Conservation (phyloP, 2,888 invertebrate genomes). For the Eulithis testata region DNA sequence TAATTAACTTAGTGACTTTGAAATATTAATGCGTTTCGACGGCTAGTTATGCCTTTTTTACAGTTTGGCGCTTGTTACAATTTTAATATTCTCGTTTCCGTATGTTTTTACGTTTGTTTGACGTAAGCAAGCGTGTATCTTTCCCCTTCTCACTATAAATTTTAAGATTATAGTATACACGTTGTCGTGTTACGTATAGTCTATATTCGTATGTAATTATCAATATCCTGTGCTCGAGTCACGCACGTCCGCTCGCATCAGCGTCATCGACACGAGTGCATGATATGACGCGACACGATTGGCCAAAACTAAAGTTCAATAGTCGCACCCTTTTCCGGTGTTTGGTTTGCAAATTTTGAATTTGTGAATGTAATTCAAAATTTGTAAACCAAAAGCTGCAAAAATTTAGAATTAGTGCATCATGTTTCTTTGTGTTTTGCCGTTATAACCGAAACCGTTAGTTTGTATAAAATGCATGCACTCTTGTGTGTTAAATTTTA, state of each 20-base stretch:
- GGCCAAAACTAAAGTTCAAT: conserved; percentile 63
- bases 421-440: conserved; percentile 9
- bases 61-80: conserved; percentile 4
- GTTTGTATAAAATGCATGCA: not conserved
- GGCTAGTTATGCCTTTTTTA: conserved; percentile 24
- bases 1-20: conserved; percentile 47
- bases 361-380: too few species aligned
- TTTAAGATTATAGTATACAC: not conserved
- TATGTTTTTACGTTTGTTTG: not conserved
- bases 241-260: conserved; percentile 57
- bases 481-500: not conserved
- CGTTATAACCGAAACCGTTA: conserved; percentile 4
- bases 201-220: conserved; percentile 8
- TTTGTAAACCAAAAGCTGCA: too few species aligned
- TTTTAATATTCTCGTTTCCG: conserved; percentile 20
- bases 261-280: conserved; percentile 59
- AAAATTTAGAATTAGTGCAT: not conserved
- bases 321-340: conserved; percentile 77
- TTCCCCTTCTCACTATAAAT: not conserved
- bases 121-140: not conserved
- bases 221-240: conserved; percentile 53
- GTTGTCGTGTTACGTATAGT: not conserved
- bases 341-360: conserved; percentile 36
- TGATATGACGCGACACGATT: conserved; percentile 42
- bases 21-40: conserved; percentile 36